Evolutionary conservation across 2,797 vertebrate genomes (phyloP).

Genomic region (Acipenser transmontanus): DNA sequence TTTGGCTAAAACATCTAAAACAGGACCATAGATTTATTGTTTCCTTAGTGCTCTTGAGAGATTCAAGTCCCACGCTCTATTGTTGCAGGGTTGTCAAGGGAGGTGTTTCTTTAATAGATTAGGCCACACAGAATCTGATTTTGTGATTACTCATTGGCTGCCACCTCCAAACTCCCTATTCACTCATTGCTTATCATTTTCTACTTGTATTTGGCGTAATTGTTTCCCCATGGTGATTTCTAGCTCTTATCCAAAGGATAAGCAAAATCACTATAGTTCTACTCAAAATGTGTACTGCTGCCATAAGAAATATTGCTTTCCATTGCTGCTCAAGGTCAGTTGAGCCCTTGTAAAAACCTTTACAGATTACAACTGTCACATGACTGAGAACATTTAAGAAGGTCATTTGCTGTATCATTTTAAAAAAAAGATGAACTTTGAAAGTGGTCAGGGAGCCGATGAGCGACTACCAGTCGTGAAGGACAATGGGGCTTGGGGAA

Average conservation of each 20-base stretch:
- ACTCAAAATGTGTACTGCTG: slow-evolving; percentile 27
- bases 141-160: slow-evolving; percentile 39
- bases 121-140: slow-evolving; percentile 28
- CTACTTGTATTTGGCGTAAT: slow-evolving; percentile 3
- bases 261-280: slow-evolving; percentile 23
- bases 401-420: too few relatives aligned
- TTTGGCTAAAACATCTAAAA: slow-evolving; percentile 25
- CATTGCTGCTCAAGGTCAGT: slow-evolving; percentile 30
- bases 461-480: too few relatives aligned
- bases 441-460: too few relatives aligned
- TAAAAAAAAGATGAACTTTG: too few relatives aligned
- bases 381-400: slow-evolving; percentile 9
- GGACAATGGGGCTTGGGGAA: too few relatives aligned
- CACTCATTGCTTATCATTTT: slow-evolving; percentile 19
- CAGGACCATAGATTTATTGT: slow-evolving; percentile 7
- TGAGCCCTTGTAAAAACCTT: slow-evolving; percentile 38
- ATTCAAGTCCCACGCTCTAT: slow-evolving; percentile 14
- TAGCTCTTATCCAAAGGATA: slow-evolving; percentile 8
- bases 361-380: slow-evolving; percentile 29
- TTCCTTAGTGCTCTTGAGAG: slow-evolving; percentile 12
- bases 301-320: slow-evolving; percentile 21
- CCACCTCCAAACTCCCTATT: slow-evolving; percentile 21
- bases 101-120: slow-evolving; percentile 22
- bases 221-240: slow-evolving; percentile 8
- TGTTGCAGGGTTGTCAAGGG: slow-evolving; percentile 23